Evolutionary conservation across 2,888 invertebrate genomes (phyloP), one percentile per base, ranked within the genome.

Genomic region (Leptopilina myrica): DNA sequence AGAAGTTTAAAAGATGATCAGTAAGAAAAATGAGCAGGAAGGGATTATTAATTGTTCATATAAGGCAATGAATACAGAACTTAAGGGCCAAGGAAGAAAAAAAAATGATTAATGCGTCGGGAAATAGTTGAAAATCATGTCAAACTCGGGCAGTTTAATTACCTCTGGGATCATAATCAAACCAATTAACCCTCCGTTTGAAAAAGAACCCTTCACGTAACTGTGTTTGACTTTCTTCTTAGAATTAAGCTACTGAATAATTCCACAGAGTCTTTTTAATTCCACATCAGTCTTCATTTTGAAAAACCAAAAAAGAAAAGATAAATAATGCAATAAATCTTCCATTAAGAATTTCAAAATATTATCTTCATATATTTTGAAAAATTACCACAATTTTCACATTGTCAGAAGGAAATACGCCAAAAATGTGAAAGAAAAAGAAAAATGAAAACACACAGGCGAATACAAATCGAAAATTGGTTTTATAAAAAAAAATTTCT

Each of bases 91-190:
- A 49, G 56, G n/a, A 53, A 33, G 77, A 76, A 76, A 46, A 64
- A 40, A 49, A 8, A 43, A 40, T 15, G 15, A 40, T 77, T 77
- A 62, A 66, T 64, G 49, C 53, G 26, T 15, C 46, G 62, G 20
- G 33, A 76, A 76, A 76, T 43, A 49, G 46, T 64, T 64, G 40
- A 64, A 59, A 76, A 76, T n/a, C 53, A 49, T 64, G 64, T 76
- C 65, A 33, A 65, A n/a, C 53, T 43, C 26, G 26, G 53, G 49
- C 53, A 69, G 53, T 69, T 69, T 69, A 69, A 69, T 69, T 69
- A 53, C 69, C 69, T 33, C 26, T 14, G 53, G 49, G 53, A 69
- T 8, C 69, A 53, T 26, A 69, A 53, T 69, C 69, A 69, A 69
- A 69, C 69, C 69, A 20, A 53, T 69, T 53, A 53, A 7, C 26